A percentile compares a stretch with the other conserved stretches of the same genome.
phyloP scores from a whole-genome alignment of 2,113 vertebrate genomes.

The Ophthalmotilapia sp. region DNA sequence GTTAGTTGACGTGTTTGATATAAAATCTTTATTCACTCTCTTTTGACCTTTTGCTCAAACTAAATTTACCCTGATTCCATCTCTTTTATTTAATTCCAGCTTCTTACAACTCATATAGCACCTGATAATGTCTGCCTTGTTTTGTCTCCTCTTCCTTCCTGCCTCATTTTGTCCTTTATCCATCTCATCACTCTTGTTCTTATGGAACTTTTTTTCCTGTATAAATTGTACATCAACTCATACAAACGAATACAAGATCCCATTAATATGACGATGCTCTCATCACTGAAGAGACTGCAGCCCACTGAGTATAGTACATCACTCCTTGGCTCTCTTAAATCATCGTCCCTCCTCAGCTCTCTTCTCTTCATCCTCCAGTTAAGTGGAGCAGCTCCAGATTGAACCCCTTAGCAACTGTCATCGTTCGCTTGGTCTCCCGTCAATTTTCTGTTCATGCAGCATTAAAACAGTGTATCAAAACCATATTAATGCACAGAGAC shows the following conservation, averaged over 20 bases:
- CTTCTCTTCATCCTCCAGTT: conserved; percentile 47
- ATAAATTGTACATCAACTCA: background rate
- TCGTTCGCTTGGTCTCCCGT: conserved; percentile 11
- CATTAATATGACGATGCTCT: conserved; percentile 18
- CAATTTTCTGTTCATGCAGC: conserved; percentile 27
- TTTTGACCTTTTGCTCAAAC: background rate
- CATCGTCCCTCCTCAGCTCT: conserved; percentile 24
- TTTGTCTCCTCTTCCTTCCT: background rate
- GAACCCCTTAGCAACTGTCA: conserved; percentile 46
- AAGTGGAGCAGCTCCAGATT: conserved; percentile 52
- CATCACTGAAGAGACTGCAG: conserved; percentile 1
- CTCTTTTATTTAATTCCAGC: background rate
- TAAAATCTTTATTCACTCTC: background rate
- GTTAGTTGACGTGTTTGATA: background rate
- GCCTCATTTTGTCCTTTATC: background rate
- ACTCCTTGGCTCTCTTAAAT: conserved; percentile 40
- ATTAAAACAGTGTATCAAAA: conserved; percentile 32
- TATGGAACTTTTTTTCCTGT: background rate
- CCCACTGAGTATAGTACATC: conserved; percentile 13
- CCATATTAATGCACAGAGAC: conserved; percentile 22
- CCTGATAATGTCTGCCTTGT: background rate
- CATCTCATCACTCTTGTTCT: background rate
- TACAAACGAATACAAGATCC: background rate
- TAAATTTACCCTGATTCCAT: background rate
- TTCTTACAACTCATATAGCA: background rate